Conservation (phyloP, 2,888 invertebrate genomes). For the Alloscopus bannaensis region DNA sequence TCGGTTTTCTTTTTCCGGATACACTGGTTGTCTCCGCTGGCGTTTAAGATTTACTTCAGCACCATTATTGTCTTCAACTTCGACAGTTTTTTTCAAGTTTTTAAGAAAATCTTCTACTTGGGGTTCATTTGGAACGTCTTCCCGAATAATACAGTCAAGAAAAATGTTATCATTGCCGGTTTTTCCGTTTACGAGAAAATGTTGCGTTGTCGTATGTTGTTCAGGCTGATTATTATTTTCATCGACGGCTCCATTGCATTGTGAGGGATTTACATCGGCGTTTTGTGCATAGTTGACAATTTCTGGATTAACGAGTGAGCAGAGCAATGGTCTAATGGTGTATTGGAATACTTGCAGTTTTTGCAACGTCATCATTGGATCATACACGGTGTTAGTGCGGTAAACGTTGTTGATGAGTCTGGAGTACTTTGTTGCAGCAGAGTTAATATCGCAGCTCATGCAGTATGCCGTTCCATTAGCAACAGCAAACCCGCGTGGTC, state of each 20-base stretch:
- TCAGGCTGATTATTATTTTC: background rate
- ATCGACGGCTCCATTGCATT: background rate
- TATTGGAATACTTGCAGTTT: background rate
- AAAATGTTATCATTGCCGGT: background rate
- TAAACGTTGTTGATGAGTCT: background rate
- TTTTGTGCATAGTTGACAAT: background rate
- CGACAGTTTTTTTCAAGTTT: background rate
- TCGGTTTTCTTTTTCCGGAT: conserved; percentile 6
- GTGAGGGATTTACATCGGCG: background rate
- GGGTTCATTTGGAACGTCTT: conserved; percentile 22
- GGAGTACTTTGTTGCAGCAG: background rate
- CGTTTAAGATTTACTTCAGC: background rate
- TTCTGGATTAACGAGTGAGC: background rate
- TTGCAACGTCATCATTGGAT: background rate
- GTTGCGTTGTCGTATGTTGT: background rate
- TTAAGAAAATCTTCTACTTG: background rate
- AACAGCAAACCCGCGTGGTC: background rate
- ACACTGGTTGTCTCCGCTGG: background rate
- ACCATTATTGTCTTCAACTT: no score
- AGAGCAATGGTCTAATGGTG: background rate
- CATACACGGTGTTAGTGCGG: background rate
- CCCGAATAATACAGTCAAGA: conserved; percentile 30
- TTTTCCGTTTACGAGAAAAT: no score
- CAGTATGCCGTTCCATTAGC: conserved; percentile 26
- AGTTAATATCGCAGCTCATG: background rate